Base-by-base conservation (phyloP, 2,888 invertebrate species). In the Erebia epiphron region DNA sequence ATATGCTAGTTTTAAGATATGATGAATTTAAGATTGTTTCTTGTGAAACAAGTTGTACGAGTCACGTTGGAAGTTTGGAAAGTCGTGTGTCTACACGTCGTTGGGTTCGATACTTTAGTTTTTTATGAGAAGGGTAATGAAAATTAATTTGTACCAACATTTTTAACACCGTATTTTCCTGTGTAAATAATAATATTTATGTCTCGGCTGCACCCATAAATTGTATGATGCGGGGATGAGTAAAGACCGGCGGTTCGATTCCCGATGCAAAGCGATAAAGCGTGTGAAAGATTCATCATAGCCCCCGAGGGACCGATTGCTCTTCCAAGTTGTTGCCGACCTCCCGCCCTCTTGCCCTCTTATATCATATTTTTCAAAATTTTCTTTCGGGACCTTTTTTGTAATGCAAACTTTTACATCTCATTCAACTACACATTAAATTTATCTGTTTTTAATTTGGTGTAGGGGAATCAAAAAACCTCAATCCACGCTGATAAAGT, bases 361-460 rank as follows among this genome's bases (percentile, higher is more conserved):
- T 88, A 86, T 88, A 90, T 90, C 89, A 91, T 90, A 92, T 91
- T 91, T 91, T 90, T 90, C 86, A 88, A 91, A 91, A 91, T 86
- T 83, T 80, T 82, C 83, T 86, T 84, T 77, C 79, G 78, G 80
- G 78, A 49, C 49, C 77, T 75, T 78, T 73, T 76, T 88, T 83
- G 67, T 69, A 75, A 76, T 76, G 75, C 77, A 73, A 73, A 74
- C 75, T 88, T 90, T 82, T 83, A 76, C 76, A 75, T 73, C 73
- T 75, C 73, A 75, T 75, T 73, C 76, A 79, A 86, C 86, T 86
- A 35, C 35, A 8, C 1, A 14, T 58, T n/a, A n/a, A n/a, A n/a
- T n/a, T n/a, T 54, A 11, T 14, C 14, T 35, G 35, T 35, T 14
- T n/a, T 50, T n/a, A 50, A 1, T 46, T 46, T 46, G 2, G 10